phyloP scores from a whole-genome alignment of 2,113 vertebrate species.

The Dasyornis broadbenti region DNA sequence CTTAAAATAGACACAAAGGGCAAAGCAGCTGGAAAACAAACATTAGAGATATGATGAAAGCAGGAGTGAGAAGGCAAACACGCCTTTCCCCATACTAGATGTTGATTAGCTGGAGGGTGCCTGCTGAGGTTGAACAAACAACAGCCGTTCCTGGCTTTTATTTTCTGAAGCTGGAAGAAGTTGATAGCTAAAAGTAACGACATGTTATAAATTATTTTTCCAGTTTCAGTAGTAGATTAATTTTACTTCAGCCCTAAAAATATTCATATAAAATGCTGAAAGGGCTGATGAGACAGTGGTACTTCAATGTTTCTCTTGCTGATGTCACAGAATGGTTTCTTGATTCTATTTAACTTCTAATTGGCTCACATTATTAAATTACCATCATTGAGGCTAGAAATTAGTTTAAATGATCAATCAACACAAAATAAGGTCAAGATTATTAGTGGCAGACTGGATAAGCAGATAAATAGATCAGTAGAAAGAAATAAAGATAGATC shows the following conservation, averaged over 20 bases:
- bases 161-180: neutral
- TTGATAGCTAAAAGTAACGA: neutral
- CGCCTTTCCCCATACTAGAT: neutral
- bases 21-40: neutral
- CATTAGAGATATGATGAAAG: neutral
- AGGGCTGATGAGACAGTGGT: neutral
- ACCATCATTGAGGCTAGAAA: neutral
- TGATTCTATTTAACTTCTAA: slow-evolving; percentile 18
- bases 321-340: neutral
- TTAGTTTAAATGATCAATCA: slow-evolving; percentile 38
- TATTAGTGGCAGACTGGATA: slow-evolving; percentile 33
- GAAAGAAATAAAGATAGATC: slow-evolving; percentile 27
- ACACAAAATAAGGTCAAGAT: slow-evolving; percentile 33
- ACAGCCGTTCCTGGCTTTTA: neutral
- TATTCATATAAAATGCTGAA: neutral
- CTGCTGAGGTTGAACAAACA: neutral
- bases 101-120: neutral
- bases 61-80: neutral
- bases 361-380: slow-evolving; percentile 39
- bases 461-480: slow-evolving; percentile 49
- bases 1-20: neutral
- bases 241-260: neutral
- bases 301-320: neutral
- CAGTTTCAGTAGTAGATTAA: neutral
- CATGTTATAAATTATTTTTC: neutral